Evolutionary conservation across 2,113 vertebrate species (phyloP).

Genomic region (Callospermophilus lateralis): DNA sequence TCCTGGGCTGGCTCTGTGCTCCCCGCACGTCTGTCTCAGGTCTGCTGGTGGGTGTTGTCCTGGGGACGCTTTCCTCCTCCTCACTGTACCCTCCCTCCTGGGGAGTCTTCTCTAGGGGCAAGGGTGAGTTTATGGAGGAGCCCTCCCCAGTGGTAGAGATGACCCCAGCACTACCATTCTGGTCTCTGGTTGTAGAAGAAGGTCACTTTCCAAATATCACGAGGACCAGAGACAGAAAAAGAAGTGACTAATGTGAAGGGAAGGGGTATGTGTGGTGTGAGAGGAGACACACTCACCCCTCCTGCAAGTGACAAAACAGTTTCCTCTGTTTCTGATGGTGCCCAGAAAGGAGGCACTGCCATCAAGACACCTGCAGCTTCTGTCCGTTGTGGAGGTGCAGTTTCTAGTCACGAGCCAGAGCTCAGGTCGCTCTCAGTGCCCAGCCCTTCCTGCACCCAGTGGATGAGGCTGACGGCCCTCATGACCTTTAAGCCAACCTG

Average conservation of each 20-base stretch:
- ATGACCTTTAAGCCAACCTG: conserved; percentile 36
- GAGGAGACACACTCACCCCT: not conserved
- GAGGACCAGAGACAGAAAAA: conserved; percentile 51
- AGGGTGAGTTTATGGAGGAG: not conserved
- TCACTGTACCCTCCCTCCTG: not conserved
- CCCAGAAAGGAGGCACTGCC: not conserved
- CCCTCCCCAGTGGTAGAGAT: not conserved
- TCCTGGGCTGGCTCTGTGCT: not conserved
- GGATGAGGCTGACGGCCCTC: not conserved
- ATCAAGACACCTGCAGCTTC: not conserved
- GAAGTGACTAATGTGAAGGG: conserved; percentile 17
- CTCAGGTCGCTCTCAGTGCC: conserved; percentile 9
- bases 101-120: not conserved
- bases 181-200: not conserved
- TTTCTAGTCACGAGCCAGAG: conserved; percentile 26
- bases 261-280: not conserved
- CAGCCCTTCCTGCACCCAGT: not conserved
- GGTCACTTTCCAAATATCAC: not conserved
- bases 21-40: rapidly evolving
- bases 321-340: not conserved
- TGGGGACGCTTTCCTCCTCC: not conserved
- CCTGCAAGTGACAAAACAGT: conserved; percentile 30
- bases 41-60: not conserved
- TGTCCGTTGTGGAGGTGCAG: not conserved
- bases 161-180: not conserved